phyloP scores from a whole-genome alignment of 2,113 vertebrate species.

The Rattus norvegicus region GRCr8 NC_086021.1:57944001-57944500 shows the following conservation, averaged over 20 bases:
- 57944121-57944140: neutral
- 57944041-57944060: conserved; percentile 37
- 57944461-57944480: conserved; percentile 17
- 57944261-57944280: conserved; percentile 33
- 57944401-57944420: conserved; percentile 12
- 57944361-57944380: neutral
- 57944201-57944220: neutral
- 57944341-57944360: neutral
- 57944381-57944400: neutral
- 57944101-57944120: neutral
- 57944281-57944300: conserved; percentile 32
- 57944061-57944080: neutral
- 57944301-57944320: neutral
- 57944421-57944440: neutral
- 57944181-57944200: neutral
- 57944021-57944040: conserved; percentile 29
- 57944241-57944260: neutral
- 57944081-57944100: neutral
- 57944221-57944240: conserved; percentile 32
- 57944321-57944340: neutral
- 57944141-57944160: neutral
- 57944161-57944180: neutral
- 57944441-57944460: neutral
- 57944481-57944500: neutral
- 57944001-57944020: conserved; percentile 24